Conservation (phyloP, 2,113 vertebrate genomes). For the Speoplatyrhinus poulsoni region DNA sequence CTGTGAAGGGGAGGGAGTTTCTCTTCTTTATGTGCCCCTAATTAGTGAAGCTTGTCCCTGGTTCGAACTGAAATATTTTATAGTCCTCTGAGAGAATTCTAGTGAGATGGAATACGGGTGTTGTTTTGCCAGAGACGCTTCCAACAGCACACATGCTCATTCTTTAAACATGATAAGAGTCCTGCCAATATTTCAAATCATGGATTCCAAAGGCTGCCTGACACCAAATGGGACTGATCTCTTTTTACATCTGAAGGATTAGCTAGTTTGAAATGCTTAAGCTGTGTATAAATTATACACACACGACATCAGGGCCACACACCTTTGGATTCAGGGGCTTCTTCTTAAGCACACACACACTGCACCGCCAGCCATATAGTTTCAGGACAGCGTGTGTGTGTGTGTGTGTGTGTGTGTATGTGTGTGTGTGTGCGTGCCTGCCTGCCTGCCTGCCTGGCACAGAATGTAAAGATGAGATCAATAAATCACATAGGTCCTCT, state of each 20-base stretch:
- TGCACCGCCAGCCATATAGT: slow-evolving; percentile 32
- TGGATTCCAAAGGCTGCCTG: slow-evolving; percentile 53
- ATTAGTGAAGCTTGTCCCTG: slow-evolving; percentile 19
- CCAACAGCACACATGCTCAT: too few species aligned
- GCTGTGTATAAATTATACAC: neutral
- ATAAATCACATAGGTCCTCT: slow-evolving; percentile 62
- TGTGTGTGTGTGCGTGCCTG: slow-evolving; percentile 10
- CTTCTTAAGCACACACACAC: slow-evolving; percentile 15
- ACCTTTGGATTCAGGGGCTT: slow-evolving; percentile 22
- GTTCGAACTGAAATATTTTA: slow-evolving; percentile 38
- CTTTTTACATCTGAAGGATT: slow-evolving; percentile 51
- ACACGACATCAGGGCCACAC: neutral
- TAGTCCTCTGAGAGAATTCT: slow-evolving; percentile 28
- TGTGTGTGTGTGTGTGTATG: slow-evolving; percentile 33
- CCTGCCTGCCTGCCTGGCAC: slow-evolving; percentile 36
- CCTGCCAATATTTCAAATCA: slow-evolving; percentile 59
- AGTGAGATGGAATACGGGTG: slow-evolving; percentile 45
- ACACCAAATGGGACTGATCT: slow-evolving; percentile 48
- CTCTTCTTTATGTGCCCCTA: slow-evolving; percentile 28
- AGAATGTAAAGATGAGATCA: slow-evolving; percentile 58
- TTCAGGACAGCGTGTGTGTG: slow-evolving; percentile 7
- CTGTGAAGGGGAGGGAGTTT: neutral
- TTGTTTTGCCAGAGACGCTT: slow-evolving; percentile 44
- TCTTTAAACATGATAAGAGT: slow-evolving; percentile 60
- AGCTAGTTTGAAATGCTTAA: slow-evolving; percentile 39